Evolutionary conservation across 2,797 vertebrate species (phyloP).

Genomic region (Lagorchestes hirsutus): DNA sequence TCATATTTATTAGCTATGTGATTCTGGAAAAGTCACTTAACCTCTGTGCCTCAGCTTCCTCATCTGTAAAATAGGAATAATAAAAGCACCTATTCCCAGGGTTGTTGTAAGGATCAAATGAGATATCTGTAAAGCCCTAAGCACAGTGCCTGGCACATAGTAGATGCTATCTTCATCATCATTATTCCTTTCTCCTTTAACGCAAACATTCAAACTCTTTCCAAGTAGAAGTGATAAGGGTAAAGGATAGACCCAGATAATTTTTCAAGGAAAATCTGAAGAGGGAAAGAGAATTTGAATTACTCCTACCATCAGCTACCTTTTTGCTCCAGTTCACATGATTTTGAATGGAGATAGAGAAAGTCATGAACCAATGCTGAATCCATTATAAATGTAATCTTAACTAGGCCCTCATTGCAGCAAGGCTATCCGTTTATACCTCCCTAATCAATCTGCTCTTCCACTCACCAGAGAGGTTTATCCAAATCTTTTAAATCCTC

Average conservation of each 20-base stretch:
- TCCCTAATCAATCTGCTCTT: background rate
- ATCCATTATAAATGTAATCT: background rate
- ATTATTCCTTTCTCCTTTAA: background rate
- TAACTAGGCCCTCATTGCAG: background rate
- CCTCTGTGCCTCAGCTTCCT: no score
- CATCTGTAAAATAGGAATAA: no score
- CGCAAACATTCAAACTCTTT: background rate
- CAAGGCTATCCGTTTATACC: background rate
- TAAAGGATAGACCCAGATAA: background rate
- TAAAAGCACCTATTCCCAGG: no score
- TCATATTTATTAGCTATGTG: background rate
- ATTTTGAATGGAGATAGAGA: background rate
- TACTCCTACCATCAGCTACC: background rate
- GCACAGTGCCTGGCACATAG: no score
- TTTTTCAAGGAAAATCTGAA: background rate
- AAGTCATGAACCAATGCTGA: background rate
- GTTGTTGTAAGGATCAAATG: no score
- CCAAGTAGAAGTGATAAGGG: background rate
- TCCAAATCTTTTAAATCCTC: background rate
- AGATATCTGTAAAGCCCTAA: no score
- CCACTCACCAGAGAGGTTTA: background rate
- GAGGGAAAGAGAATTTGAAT: background rate
- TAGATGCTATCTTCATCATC: background rate
- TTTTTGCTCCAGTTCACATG: background rate
- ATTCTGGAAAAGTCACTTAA: background rate